Evolutionary conservation across 2,888 invertebrate species (phyloP), one percentile per base, ranked within the genome.

Genomic region (Pristionchus arcanus): DNA sequence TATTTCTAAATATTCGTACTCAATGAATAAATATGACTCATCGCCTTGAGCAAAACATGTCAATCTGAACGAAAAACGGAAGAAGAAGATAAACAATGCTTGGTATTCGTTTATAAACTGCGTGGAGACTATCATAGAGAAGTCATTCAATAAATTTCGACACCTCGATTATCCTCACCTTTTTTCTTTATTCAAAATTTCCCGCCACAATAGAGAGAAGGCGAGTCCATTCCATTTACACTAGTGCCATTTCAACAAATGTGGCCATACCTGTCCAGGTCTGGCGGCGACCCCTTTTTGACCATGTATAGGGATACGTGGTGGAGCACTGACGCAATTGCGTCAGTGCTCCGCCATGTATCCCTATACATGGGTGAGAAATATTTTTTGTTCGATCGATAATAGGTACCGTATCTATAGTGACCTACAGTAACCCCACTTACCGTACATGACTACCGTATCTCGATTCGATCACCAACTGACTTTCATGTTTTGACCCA

Each of bases 21-120:
- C 68, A 68, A 68, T n/a, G 68, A 68, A 68, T 68, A 68, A 68
- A 68, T 68, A 68, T 68, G 31, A 68, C 68, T 68, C 68, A 28
- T 68, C 13, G 25, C 21, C 59, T 21, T 21, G 25, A 21, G 21
- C 19, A 25, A 59, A 59, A 59, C 59, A 59, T 11, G 59, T 59
- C 59, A 25, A 59, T 59, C 19, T 49, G 42, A 49, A 49, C 42
- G 42, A 21, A 55, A 55, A 55, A 55, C 55, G 21, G 15, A 59
- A 59, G 59, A 59, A 25, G 59, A 59, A 59, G 59, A 59, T 59
- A 59, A 59, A 59, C 59, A 59, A 59, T 19, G 25, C 21, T 16
- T 21, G 59, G 19, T 21, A 59, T 25, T 19, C 19, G 59, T 59
- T 59, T 59, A 59, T 59, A 59, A 59, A 59, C 19, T 4, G 1